Evolutionary conservation across 37 sponge, comb jelly and placozoan species (phyloP), one percentile per base, ranked within the genome.

Genomic region (Agelas oroides): DNA sequence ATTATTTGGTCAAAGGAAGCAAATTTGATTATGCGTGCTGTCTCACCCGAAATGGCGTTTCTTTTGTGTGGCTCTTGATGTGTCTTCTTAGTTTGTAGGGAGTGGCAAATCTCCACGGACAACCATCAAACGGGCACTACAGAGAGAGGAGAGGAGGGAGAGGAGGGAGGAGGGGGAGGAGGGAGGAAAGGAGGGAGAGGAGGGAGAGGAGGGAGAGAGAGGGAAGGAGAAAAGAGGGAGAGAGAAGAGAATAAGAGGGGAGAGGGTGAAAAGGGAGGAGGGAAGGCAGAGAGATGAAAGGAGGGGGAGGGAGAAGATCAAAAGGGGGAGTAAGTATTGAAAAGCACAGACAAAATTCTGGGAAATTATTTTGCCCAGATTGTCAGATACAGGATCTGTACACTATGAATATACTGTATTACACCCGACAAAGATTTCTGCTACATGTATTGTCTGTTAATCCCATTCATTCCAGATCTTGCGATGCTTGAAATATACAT

Each of bases 31-130:
- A 46, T 3, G 46, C 8, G 46, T 46, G 6, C 8, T 46, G 3
- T 46, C 88, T 87, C 33, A 89, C 90, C 66, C 71, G 74, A 60
- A 70, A 89, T 14, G 90, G 90, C 1, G 90, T 89, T 59, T 89
- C 90, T 75, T 89, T 89, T 18, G 90, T 89, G 56, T 89, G 90
- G 40, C 90, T 89, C 77, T 84, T 89, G 24, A 89, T 84, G 71
- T 89, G 90, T 73, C 90, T 70, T 0, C 90, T 35, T 0, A 89
- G 79, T 40, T 89, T 89, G 83, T 89, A 89, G 20, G 90, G 90
- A 0, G 90, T 89, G 54, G 90, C 90, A 89, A 89, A 89, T 55
- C 85, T 52, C 90, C 90, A 89, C 5, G 90, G 79, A 56, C 90
- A 89, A 24, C 90, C 90, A 28, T 84, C 90, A 84, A 89, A 89